Evolutionary conservation across 2,797 vertebrate species (phyloP).

Genomic region (Lophotriccus pileatus): DNA sequence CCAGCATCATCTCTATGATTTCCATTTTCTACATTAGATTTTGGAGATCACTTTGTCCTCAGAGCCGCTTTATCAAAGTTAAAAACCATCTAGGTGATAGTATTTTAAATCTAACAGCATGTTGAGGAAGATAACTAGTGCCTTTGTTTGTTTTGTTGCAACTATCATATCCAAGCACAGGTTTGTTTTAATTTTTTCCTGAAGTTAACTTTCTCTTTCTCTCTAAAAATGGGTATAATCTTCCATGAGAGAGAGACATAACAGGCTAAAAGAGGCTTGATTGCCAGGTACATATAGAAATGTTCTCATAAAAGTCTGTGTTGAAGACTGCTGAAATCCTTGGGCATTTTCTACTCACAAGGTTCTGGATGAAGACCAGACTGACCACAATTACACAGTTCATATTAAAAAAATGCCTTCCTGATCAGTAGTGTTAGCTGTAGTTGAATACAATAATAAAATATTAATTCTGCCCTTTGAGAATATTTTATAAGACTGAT

Average conservation of each 20-base stretch:
- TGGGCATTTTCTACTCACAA: background rate
- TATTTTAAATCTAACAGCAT: background rate
- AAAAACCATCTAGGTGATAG: background rate
- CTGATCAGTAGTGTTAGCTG: background rate
- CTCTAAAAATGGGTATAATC: background rate
- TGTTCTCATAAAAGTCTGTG: background rate
- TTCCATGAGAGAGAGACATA: background rate
- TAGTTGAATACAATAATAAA: background rate
- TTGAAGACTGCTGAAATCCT: background rate
- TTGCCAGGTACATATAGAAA: background rate
- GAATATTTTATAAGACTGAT: constrained; percentile 1
- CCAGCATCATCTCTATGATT: background rate
- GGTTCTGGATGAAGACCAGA: background rate
- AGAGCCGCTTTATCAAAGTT: background rate
- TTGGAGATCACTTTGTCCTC: background rate
- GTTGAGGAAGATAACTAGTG: background rate
- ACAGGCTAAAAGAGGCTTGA: background rate
- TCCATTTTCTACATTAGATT: background rate
- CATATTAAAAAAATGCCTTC: background rate
- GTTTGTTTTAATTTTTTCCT: background rate
- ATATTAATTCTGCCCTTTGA: constrained; percentile 11
- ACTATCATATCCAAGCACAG: background rate
- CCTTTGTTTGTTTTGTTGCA: background rate
- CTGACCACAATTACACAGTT: background rate
- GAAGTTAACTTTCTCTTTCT: background rate